These are phyloP conservation scores for Drosophila anomalata DNA, from an alignment of 2,888 invertebrate genomes.

Conservation along the genomic window DNA sequence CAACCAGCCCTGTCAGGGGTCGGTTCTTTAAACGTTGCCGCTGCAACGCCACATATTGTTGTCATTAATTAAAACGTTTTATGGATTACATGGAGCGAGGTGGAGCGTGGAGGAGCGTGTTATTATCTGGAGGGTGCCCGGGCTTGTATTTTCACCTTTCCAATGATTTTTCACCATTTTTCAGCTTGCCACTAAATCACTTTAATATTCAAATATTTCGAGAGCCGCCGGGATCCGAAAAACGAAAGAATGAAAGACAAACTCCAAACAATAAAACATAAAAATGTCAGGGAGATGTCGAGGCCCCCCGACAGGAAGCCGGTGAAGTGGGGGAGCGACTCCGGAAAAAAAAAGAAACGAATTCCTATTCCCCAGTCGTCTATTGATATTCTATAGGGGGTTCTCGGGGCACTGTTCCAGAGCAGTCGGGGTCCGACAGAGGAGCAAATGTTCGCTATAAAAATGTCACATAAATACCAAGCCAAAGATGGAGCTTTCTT, in stretches of 20 bases:
- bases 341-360: neutral
- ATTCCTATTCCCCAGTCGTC: slow-evolving; percentile 30
- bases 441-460: slow-evolving; percentile 61
- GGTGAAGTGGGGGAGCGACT: slow-evolving; percentile 1
- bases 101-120: slow-evolving; percentile 30
- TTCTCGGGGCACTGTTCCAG: slow-evolving; percentile 20
- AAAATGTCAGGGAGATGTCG: slow-evolving; percentile 45
- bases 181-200: slow-evolving; percentile 77
- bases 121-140: slow-evolving; percentile 11
- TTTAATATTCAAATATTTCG: slow-evolving; percentile 74
- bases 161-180: slow-evolving; percentile 76
- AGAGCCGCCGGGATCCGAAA: slow-evolving; percentile 31
- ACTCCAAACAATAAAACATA: slow-evolving; percentile 71
- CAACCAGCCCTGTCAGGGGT: slow-evolving; percentile 21
- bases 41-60: slow-evolving; percentile 76
- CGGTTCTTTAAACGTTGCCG: slow-evolving; percentile 46
- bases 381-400: slow-evolving; percentile 40
- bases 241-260: slow-evolving; percentile 38
- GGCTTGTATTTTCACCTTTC: slow-evolving; percentile 50
- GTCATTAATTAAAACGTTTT: slow-evolving; percentile 80
- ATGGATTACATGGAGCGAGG: slow-evolving; percentile 71
- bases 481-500: slow-evolving; percentile 60
- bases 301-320: slow-evolving; percentile 45
- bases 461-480: slow-evolving; percentile 76
- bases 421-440: slow-evolving; percentile 36